Evolutionary conservation across 2,797 vertebrate species (phyloP).

Genomic region (Pampus argenteus): DNA sequence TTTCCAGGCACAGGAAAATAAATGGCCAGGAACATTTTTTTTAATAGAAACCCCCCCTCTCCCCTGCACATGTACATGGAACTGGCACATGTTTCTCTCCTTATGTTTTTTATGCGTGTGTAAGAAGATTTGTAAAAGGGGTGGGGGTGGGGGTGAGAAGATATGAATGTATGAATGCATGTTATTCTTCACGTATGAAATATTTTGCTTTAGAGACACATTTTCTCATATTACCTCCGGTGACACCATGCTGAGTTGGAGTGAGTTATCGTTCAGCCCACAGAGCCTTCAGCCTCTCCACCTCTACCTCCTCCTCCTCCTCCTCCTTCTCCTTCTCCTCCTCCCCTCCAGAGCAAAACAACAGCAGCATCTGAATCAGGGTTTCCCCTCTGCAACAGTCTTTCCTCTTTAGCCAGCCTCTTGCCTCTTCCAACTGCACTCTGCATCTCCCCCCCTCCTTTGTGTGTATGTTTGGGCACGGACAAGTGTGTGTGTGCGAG

Average conservation of each 20-base stretch:
- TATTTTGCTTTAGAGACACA: conserved; percentile 18
- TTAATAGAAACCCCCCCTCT: conserved; percentile 26
- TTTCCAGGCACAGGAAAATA: conserved; percentile 75
- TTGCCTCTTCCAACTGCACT: conserved; percentile 3
- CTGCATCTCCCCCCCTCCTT: conserved; percentile 63
- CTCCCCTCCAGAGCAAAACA: conserved; percentile 23
- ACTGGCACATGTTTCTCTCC: conserved; percentile 39
- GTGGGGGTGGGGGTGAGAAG: background rate
- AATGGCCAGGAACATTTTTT: conserved; percentile 58
- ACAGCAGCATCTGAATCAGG: conserved; percentile 57
- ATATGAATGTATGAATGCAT: conserved; percentile 2
- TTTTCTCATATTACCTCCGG: conserved; percentile 19
- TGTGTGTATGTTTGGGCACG: conserved; percentile 54
- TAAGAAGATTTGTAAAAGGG: conserved; percentile 4
- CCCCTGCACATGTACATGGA: conserved; percentile 45
- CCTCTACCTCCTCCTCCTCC: conserved; percentile 22
- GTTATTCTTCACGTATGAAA: conserved; percentile 25
- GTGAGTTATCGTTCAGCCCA: conserved; percentile 42
- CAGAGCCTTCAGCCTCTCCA: too few relatives aligned
- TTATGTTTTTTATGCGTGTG: conserved; percentile 16
- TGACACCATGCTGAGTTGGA: conserved; percentile 25
- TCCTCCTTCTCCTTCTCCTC: background rate
- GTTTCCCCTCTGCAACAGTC: conserved; percentile 41
- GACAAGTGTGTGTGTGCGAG: conserved; percentile 8
- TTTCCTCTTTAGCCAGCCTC: conserved; percentile 34